These are phyloP conservation scores for Tetranychus cinnabarinus DNA, from an alignment of 1,140 invertebrate genomes.

Conservation along the genomic window DNA sequence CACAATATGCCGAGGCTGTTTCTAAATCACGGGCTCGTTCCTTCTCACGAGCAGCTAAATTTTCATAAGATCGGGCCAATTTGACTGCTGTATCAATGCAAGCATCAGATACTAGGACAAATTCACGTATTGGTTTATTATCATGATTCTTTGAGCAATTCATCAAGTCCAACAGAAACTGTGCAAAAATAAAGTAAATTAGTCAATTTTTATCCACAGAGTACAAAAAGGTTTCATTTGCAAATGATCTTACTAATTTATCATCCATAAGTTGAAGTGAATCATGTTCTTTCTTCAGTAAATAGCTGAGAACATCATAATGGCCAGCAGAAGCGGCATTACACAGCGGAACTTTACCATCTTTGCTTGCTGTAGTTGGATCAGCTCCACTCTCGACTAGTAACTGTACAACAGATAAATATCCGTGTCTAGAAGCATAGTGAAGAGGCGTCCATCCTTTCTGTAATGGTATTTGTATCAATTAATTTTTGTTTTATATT, in stretches of 20 bases:
- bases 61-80: conserved; percentile 52
- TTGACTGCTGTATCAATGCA: conserved; percentile 96
- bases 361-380: conserved; percentile 67
- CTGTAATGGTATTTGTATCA: conserved; percentile 14
- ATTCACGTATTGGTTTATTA: conserved; percentile 88
- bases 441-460: conserved; percentile 94
- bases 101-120: conserved; percentile 81
- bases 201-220: neutral
- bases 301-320: conserved; percentile 76
- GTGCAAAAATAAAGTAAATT: conserved; percentile 10
- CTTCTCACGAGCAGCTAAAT: conserved; percentile 69
- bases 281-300: conserved; percentile 91
- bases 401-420: conserved; percentile 77
- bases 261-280: conserved; percentile 92
- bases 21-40: conserved; percentile 88
- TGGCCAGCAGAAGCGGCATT: conserved; percentile 90
- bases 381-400: conserved; percentile 85
- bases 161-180: conserved; percentile 97
- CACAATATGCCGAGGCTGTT: conserved; percentile 79
- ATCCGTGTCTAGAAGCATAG: conserved; percentile 79
- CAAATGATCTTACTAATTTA: conserved; percentile 34
- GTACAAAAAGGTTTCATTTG: neutral
- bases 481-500: neutral
- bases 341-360: conserved; percentile 82
- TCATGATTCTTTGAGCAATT: conserved; percentile 88